phyloP scores from a whole-genome alignment of 2,113 vertebrate species.

The Eonycteris spelaea region DNA sequence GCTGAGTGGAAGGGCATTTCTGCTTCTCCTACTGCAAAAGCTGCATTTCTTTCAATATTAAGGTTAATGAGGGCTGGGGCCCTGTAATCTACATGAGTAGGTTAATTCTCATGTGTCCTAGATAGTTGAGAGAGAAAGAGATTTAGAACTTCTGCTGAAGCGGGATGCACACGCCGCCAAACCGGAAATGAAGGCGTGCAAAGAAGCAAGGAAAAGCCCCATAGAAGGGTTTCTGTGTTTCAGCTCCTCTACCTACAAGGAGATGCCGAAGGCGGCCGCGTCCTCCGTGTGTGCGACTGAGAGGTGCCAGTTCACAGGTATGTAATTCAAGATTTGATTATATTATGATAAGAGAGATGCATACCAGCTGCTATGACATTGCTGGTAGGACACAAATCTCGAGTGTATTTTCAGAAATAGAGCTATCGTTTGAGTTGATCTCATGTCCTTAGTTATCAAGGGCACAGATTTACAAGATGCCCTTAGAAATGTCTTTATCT shows the following conservation, averaged over 20 bases:
- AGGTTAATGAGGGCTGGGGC: constrained; percentile 73
- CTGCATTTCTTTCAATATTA: constrained; percentile 71
- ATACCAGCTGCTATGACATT: background rate
- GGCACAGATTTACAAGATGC: background rate
- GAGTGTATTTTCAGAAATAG: background rate
- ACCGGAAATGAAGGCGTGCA: background rate
- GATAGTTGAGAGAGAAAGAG: constrained; percentile 66
- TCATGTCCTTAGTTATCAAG: background rate
- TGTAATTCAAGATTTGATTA: background rate
- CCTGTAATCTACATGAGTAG: constrained; percentile 70
- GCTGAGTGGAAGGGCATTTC: constrained; percentile 7
- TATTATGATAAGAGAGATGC: background rate
- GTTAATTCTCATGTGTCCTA: constrained; percentile 77
- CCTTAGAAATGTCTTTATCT: background rate
- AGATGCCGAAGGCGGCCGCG: rapidly evolving
- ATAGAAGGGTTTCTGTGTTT: background rate
- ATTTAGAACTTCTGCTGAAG: constrained; percentile 68
- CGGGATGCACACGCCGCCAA: background rate
- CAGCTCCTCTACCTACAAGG: background rate
- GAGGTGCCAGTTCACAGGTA: background rate
- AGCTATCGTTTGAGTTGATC: background rate
- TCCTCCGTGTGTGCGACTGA: rapidly evolving
- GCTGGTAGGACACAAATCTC: background rate
- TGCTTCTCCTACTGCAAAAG: background rate
- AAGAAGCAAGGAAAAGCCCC: background rate